Evolutionary conservation across 2,888 invertebrate genomes (phyloP), one percentile per base, ranked within the genome.

Genomic region (Eristalinus sepulchralis): DNA sequence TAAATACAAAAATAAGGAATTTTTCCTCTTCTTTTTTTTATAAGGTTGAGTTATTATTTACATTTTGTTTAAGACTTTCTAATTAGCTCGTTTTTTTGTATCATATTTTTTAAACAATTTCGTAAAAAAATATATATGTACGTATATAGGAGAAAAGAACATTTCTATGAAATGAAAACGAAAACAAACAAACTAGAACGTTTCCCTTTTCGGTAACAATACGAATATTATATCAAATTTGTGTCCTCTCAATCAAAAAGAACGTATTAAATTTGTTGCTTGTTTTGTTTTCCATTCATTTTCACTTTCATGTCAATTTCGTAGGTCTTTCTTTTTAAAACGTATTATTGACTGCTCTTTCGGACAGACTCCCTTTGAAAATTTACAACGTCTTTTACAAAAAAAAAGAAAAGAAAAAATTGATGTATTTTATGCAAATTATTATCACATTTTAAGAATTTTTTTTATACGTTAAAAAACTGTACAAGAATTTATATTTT

Each of bases 91-190:
- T 64, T 39, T 67, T 78, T 67, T 68, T 36, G 47, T 53, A 27
- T 80, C 34, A 70, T 77, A 34, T 59, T 66, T 72, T 82, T 77
- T 60, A 79, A 83, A 75, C 34, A 86, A 79, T 75, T 86, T 79
- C 78, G 86, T 86, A 86, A 86, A 86, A 86, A 86, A 86, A 86
- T 86, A 86, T 86, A 82, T 85, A 77, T 83, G 83, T 75, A 83
- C 83, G 83, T 64, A 83, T 86, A 71, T 83, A 79, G 82, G 66
- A 27, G n/a, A 83, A 83, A 86, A 59, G 63, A 78, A 78, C 47
- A 47, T 72, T 59, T 75, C 31, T 60, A 33, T 39, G 34, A 55
- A 57, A 20, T 24, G 8, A 34, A 63, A 75, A 81, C n/a, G 33
- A 68, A 83, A 83, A 72, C 11, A 57, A 2, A 57, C 24, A 57